These are phyloP conservation scores for Eumacrocentrus americanus DNA, from an alignment of 2,888 invertebrate genomes.

Conservation along the genomic window DNA sequence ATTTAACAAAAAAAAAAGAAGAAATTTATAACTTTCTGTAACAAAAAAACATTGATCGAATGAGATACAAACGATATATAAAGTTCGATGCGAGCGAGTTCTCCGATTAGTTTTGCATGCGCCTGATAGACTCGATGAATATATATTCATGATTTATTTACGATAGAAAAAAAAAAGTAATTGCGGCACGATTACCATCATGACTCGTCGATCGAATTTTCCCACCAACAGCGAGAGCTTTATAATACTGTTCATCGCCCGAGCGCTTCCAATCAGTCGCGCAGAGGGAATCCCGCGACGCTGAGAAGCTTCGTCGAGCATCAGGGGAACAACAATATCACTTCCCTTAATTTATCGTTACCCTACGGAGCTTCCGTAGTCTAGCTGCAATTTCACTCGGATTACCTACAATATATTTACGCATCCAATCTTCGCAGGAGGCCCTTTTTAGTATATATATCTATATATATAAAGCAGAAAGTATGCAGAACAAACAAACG, in stretches of 20 bases:
- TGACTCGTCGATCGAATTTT: neutral
- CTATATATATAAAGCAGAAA: neutral
- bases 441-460: neutral
- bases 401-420: conserved; percentile 17
- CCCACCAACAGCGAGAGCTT: neutral
- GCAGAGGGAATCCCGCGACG: neutral
- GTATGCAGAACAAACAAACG: neutral
- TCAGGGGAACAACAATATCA: neutral
- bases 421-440: conserved; percentile 1
- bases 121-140: too few species aligned
- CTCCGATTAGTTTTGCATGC: too few species aligned
- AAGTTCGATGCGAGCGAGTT: too few species aligned
- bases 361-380: neutral
- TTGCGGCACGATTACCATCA: neutral
- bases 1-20: neutral
- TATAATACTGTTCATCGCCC: too few species aligned
- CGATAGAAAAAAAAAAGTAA: neutral
- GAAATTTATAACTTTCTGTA: neutral
- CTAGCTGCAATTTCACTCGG: conserved; percentile 9
- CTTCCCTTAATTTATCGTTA: conserved; percentile 8
- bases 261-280: neutral
- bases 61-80: too few species aligned
- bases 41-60: too few species aligned
- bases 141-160: neutral
- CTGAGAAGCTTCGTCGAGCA: neutral